These are phyloP conservation scores for Micronisus gabar DNA, from an alignment of 2,113 vertebrate genomes.

Conservation along the genomic window DNA sequence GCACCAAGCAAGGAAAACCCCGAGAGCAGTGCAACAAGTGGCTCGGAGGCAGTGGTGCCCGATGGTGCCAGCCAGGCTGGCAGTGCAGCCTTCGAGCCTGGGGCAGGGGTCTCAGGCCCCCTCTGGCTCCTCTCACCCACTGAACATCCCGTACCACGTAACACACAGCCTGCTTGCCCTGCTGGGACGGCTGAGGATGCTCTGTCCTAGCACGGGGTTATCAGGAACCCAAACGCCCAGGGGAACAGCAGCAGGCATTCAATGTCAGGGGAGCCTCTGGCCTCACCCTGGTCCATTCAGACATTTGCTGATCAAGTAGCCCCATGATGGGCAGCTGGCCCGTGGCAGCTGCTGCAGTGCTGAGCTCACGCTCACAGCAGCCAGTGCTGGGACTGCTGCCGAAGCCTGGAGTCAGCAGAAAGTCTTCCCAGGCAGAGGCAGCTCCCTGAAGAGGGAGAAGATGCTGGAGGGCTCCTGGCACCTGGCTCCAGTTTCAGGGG, in stretches of 20 bases:
- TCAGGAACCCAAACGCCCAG: accelerated
- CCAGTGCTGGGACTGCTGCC: neutral
- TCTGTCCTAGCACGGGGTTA: neutral
- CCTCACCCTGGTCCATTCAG: neutral
- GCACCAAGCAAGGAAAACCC: neutral
- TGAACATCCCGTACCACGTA: neutral
- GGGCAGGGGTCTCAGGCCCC: neutral
- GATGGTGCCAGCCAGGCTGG: neutral
- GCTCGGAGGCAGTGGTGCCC: neutral
- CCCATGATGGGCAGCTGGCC: neutral
- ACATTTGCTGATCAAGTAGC: neutral
- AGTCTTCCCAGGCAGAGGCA: neutral
- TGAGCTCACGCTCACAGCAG: neutral
- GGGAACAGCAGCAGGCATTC: neutral
- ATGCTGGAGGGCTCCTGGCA: neutral
- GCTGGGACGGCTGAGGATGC: neutral
- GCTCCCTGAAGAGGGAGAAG: neutral
- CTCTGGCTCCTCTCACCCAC: neutral
- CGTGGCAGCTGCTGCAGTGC: neutral
- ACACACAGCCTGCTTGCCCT: neutral
- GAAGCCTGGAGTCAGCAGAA: neutral
- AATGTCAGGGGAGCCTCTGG: neutral
- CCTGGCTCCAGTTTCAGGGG: neutral
- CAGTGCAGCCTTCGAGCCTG: neutral
- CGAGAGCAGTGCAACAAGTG: neutral